These are phyloP conservation scores for Columba livia DNA, from an alignment of 2,113 vertebrate genomes.

Conservation along the genomic window DNA sequence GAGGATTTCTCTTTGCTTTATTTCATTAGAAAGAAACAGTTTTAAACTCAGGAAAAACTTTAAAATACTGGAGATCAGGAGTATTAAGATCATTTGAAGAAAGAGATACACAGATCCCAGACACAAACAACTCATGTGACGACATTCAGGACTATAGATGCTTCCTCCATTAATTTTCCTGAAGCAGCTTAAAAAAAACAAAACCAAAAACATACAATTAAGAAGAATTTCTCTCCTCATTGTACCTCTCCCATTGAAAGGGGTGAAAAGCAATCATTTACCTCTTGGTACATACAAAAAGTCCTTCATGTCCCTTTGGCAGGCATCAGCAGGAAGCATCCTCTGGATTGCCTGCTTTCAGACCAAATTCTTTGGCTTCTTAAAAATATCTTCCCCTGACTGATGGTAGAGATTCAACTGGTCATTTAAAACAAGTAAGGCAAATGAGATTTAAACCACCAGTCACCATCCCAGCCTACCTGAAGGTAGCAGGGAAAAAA, in stretches of 20 bases:
- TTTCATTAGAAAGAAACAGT: neutral
- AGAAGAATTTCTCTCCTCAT: neutral
- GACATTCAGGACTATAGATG: neutral
- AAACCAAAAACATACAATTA: neutral
- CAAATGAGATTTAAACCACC: neutral
- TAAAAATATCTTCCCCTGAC: neutral
- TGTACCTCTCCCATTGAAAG: neutral
- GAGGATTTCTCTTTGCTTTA: neutral
- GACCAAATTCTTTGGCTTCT: neutral
- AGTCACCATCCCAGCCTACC: neutral
- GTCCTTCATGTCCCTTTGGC: neutral
- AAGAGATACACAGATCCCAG: neutral
- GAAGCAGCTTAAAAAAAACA: neutral
- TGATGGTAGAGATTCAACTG: neutral
- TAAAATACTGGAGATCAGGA: neutral
- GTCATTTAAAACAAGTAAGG: neutral
- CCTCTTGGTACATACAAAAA: neutral
- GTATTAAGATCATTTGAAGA: neutral
- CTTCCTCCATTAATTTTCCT: neutral
- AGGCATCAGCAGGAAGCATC: neutral
- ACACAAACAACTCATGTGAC: neutral
- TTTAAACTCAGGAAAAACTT: neutral
- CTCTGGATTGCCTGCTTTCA: neutral
- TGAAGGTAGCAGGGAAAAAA: neutral
- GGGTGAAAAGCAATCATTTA: neutral